phyloP scores from a whole-genome alignment of 1,140 invertebrate species.

The Linepithema humile region DNA sequence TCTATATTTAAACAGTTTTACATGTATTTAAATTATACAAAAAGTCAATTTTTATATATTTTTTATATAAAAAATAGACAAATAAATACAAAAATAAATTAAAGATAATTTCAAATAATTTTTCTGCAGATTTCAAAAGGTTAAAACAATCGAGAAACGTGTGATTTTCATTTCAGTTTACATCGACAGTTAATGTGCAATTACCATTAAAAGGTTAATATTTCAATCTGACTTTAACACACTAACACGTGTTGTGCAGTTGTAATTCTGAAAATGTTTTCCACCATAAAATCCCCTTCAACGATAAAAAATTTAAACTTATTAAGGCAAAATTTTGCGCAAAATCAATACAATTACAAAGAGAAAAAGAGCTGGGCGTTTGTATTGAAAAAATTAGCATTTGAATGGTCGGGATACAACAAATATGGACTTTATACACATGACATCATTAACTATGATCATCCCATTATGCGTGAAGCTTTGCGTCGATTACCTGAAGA shows the following conservation, averaged over 20 bases:
- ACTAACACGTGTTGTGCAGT: background rate
- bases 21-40: background rate
- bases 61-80: background rate
- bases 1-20: background rate
- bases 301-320: slow-evolving; percentile 17
- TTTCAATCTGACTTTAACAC: background rate
- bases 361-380: background rate
- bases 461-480: slow-evolving; percentile 7
- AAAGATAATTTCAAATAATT: background rate
- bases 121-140: background rate
- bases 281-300: background rate
- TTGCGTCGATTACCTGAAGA: slow-evolving; percentile 59
- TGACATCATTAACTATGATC: background rate
- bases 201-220: slow-evolving; percentile 12
- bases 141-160: slow-evolving; percentile 5
- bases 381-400: background rate
- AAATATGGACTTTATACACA: slow-evolving; percentile 60
- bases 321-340: background rate
- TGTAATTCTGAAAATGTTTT: background rate
- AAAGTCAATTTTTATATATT: background rate
- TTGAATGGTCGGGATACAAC: slow-evolving; percentile 44
- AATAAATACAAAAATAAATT: background rate
- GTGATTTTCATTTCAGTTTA: background rate
- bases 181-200: background rate
- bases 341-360: background rate